Evolutionary conservation across 2,797 vertebrate species (phyloP).

Genomic region (Chloroceryle inda): DNA sequence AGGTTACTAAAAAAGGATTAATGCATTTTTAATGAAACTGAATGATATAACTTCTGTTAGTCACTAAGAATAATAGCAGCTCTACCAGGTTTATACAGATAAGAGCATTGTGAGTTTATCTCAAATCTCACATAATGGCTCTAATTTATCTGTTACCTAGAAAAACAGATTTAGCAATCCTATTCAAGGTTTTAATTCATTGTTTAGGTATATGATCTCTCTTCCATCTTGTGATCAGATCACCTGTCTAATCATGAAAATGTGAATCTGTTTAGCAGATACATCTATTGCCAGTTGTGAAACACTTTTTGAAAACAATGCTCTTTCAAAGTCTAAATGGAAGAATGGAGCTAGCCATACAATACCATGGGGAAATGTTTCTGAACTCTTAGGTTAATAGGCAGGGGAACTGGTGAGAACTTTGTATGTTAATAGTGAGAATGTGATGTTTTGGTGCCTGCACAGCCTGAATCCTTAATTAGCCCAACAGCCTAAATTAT

Average conservation of each 20-base stretch:
- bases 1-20: conserved; percentile 61
- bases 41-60: conserved; percentile 65
- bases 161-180: conserved; percentile 24
- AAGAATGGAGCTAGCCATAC: not conserved
- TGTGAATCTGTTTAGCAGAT: conserved; percentile 61
- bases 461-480: not conserved
- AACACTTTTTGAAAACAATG: conserved; percentile 26
- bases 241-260: conserved; percentile 39
- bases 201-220: conserved; percentile 29
- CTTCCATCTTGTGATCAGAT: conserved; percentile 17
- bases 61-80: conserved; percentile 63
- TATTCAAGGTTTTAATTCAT: conserved; percentile 26
- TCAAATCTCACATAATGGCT: conserved; percentile 57
- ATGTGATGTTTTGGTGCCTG: not conserved
- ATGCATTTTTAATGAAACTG: conserved; percentile 77
- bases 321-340: conserved; percentile 20
- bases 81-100: conserved; percentile 52
- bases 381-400: not conserved
- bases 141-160: conserved; percentile 36
- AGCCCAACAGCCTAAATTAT: conserved; percentile 1
- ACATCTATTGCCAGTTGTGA: conserved; percentile 43
- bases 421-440: not conserved
- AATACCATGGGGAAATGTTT: conserved; percentile 9
- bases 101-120: conserved; percentile 71
- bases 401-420: not conserved